These are phyloP conservation scores for Tachuris rubrigastra DNA, from an alignment of 2,113 vertebrate genomes.

Conservation along the genomic window DNA sequence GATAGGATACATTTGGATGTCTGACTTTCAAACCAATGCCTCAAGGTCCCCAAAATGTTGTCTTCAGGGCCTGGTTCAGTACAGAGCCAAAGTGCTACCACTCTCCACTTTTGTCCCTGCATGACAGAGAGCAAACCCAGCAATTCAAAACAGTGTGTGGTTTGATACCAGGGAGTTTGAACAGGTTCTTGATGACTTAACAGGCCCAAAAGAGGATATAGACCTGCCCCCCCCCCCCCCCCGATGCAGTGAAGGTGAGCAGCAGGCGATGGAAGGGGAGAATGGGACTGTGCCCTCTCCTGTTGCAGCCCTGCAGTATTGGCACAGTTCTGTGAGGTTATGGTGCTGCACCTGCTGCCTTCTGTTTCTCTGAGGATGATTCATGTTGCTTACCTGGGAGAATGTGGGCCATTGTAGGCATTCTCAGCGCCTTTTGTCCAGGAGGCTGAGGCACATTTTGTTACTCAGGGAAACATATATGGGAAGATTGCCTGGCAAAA, in stretches of 20 bases:
- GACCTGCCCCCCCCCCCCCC: neutral
- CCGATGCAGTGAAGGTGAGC: neutral
- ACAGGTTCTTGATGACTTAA: neutral
- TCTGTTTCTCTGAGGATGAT: neutral
- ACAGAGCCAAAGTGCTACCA: neutral
- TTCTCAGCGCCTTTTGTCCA: neutral
- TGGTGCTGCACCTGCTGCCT: neutral
- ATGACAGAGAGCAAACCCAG: neutral
- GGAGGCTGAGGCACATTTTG: neutral
- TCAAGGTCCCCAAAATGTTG: neutral
- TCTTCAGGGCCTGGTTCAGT: neutral
- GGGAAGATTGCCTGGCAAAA: neutral
- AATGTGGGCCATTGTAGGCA: neutral
- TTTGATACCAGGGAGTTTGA: neutral
- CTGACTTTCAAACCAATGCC: neutral
- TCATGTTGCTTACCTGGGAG: neutral
- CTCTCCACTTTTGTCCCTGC: neutral
- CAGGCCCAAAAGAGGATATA: neutral
- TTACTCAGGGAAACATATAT: neutral
- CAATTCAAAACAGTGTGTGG: neutral
- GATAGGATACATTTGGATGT: neutral
- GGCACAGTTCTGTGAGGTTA: accelerated
- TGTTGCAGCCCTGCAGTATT: accelerated
- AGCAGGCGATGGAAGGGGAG: neutral
- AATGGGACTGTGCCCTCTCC: neutral